Evolutionary conservation across 2,113 vertebrate species (phyloP), one percentile per base, ranked within the genome.

Genomic region (Myotis yumanensis): DNA sequence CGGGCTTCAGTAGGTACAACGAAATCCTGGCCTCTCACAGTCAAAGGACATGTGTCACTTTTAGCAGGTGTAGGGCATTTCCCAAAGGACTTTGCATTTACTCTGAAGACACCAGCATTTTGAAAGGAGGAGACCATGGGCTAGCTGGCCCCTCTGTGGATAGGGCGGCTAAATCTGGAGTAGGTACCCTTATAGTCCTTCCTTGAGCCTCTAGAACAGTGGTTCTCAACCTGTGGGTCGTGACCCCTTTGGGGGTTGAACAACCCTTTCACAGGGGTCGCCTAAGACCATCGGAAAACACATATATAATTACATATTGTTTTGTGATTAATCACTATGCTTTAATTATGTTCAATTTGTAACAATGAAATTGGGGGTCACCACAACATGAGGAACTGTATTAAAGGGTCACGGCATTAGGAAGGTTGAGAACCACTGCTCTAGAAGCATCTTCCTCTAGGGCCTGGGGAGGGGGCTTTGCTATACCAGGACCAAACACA

Each of bases 391-490:
- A 40, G 40, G 40, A 40, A 40, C 40, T 40, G 40, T 40, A 40
- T 40, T 40, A 40, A 40, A 40, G 40, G 40, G 40, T 6, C 40
- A 40, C 40, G 40, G 40, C 40, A 40, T 40, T 40, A 40, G 40
- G 40, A 40, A 40, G 40, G 40, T 40, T 40, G 40, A 40, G 40
- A 40, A 40, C 40, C 40, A 40, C 40, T 40, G 40, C 64, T 73
- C 66, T 20, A 76, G 86, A 93, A 86, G 32, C 83, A 89, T 87
- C 79, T 89, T 89, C 66, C 54, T 62, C 54, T 62, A 37, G 62
- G 79, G 52, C 51, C 68, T 1, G 11, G 18, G 72, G 62, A 92
- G 68, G 5, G 28, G 18, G 32, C 35, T 83, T 77, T 72, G 20
- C 83, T 88, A 72, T 3, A 54, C 35, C 8, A 23, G 71, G 25